phyloP scores from a whole-genome alignment of 1,140 invertebrate genomes.

The Akabosia matsudoensis region DNA sequence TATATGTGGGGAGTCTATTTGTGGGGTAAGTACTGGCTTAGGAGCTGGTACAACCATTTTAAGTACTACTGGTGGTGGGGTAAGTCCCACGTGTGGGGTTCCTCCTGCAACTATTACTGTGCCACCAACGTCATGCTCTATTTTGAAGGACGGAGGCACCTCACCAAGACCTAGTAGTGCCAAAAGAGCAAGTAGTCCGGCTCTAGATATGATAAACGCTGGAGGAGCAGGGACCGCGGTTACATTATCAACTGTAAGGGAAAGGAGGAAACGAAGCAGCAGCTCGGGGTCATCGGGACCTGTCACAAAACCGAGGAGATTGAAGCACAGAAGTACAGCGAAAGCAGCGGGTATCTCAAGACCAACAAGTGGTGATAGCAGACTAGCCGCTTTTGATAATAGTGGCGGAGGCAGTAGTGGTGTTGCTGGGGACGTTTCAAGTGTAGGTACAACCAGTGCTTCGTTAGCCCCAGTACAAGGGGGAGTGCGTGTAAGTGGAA shows the following conservation, averaged over 20 bases:
- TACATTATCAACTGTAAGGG: background rate
- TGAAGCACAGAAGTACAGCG: slow-evolving; percentile 5
- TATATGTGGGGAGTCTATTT: slow-evolving; percentile 28
- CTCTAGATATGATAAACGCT: background rate
- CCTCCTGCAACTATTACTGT: slow-evolving; percentile 7
- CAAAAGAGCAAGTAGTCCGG: slow-evolving; percentile 1
- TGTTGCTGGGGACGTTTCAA: background rate
- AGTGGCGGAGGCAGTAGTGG: background rate
- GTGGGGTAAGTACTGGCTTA: slow-evolving; percentile 24
- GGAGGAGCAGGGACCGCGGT: background rate
- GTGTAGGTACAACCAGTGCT: background rate
- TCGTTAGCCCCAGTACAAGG: slow-evolving; percentile 16
- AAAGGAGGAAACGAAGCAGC: background rate
- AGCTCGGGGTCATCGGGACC: background rate
- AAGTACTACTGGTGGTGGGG: slow-evolving; percentile 14
- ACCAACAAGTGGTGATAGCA: slow-evolving; percentile 3
- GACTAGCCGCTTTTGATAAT: background rate
- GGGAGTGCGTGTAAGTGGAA: slow-evolving; percentile 35
- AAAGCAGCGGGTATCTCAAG: background rate
- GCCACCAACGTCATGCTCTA: slow-evolving; percentile 12
- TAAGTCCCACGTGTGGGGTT: slow-evolving; percentile 14
- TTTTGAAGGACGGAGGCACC: background rate
- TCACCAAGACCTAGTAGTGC: background rate
- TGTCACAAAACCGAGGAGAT: background rate
- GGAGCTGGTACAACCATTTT: background rate